These are phyloP conservation scores for Myxocyprinus asiaticus DNA, from an alignment of 2,113 vertebrate genomes.

Conservation along the genomic window DNA sequence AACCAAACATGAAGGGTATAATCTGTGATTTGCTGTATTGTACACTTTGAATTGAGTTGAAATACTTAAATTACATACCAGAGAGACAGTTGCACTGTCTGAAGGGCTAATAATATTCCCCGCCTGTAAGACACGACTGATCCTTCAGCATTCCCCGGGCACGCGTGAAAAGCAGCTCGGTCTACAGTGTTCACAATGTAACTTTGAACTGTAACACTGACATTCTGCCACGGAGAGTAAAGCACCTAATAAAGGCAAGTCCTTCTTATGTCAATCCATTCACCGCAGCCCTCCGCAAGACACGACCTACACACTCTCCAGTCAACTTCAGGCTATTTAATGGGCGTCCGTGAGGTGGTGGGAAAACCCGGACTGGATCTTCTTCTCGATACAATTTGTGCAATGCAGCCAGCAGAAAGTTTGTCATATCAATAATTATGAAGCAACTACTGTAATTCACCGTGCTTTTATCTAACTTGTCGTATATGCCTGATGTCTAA, in stretches of 20 bases:
- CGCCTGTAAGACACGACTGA: constrained; percentile 68
- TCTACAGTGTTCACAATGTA: constrained; percentile 28
- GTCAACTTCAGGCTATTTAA: constrained; percentile 59
- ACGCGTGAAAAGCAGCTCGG: constrained; percentile 56
- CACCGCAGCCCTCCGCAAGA: constrained; percentile 69
- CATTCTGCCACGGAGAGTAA: constrained; percentile 53
- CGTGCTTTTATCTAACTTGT: background rate
- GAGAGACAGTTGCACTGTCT: constrained; percentile 73
- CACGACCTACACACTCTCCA: constrained; percentile 65
- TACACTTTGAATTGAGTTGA: constrained; percentile 63
- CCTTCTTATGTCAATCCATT: constrained; percentile 66
- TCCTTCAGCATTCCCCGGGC: constrained; percentile 70
- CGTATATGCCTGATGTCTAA: background rate
- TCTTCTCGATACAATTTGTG: background rate
- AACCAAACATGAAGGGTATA: background rate
- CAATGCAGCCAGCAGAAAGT: background rate
- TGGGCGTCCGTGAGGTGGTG: constrained; percentile 34
- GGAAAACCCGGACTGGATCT: constrained; percentile 71
- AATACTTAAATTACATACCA: constrained; percentile 77
- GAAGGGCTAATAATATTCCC: constrained; percentile 77
- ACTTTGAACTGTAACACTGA: constrained; percentile 32
- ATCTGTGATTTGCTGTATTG: constrained; percentile 29
- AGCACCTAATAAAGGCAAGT: constrained; percentile 67
- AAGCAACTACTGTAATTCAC: background rate
- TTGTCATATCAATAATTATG: background rate